Conservation (phyloP, 2,888 invertebrate genomes). For the Toxonevra muliebris region DNA sequence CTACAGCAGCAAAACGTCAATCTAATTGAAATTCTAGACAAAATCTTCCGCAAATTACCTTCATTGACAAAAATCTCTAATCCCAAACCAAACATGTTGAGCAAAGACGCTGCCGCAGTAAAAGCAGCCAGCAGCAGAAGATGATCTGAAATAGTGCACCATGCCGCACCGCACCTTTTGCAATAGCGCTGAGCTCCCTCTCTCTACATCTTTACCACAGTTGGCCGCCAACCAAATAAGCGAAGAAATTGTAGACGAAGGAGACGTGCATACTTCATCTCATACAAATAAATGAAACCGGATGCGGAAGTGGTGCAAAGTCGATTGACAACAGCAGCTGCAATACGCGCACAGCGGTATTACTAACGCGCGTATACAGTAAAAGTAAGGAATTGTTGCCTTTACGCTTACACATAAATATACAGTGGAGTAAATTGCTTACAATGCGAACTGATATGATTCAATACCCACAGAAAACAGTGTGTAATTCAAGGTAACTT, state of each 20-base stretch:
- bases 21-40: constrained; percentile 65
- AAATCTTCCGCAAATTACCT: constrained; percentile 65
- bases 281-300: constrained; percentile 15
- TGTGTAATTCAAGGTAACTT: too few species aligned
- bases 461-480: too few species aligned
- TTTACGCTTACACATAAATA: too few species aligned
- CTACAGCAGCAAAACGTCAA: constrained; percentile 52
- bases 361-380: not conserved
- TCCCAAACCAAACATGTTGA: constrained; percentile 52
- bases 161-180: not conserved
- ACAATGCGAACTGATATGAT: too few species aligned
- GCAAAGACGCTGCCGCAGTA: constrained; percentile 18
- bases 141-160: not conserved
- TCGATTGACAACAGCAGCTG: constrained; percentile 6
- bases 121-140: constrained; percentile 12
- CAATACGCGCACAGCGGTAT: not conserved
- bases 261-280: too few species aligned
- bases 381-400: too few species aligned
- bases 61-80: constrained; percentile 65
- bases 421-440: too few species aligned
- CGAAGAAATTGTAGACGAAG: not conserved
- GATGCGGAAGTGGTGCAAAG: constrained; percentile 13
- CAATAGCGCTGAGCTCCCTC: not conserved
- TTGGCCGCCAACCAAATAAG: constrained; percentile 4
- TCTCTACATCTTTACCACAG: not conserved